Base-by-base conservation (phyloP, 1,140 invertebrate species). In the Listronotus oregonensis region DNA sequence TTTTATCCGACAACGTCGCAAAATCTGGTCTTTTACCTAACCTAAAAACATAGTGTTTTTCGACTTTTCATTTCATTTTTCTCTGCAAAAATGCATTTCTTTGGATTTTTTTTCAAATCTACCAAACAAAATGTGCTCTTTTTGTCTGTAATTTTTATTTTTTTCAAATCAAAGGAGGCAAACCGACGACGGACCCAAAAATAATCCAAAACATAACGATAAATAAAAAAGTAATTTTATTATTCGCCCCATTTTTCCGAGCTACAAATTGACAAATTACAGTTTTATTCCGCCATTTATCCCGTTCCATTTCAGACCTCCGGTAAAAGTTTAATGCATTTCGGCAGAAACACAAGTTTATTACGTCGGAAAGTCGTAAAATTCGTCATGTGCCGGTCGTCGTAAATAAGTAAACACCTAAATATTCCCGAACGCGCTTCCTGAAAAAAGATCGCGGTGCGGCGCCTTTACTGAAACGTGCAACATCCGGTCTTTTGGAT, bases 381-480 rank as follows among this genome's bases (percentile, higher is more conserved):
- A 14, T 56, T 43, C 54, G 54, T 43, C 43, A 54, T 54, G 14
- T 32, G 51, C n/a, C 31, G 31, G n/a, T 17, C 10, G 54, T 27
- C 54, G 40, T 59, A 59, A 59, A 49, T 59, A 59, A 34, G 56
- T 59, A 59, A 59, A 59, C 57, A 59, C 57, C 44, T 47, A 47
- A 59, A 59, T 27, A 43, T 43, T 44, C 40, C 14, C 11, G 31
- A 31, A 59, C 31, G 43, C 43, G 57, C 37, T 59, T 57, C 54
- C 37, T 59, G 31, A 51, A 51, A 51, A 31, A 51, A 51, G 15
- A 10, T 10, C 49, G 15, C n/a, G 18, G 11, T 18, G 49, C 49
- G 18, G 11, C 49, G 49, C 49, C 14, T 21, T 47, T 47, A 57
- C 18, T 3, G 55, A 57, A 57, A 14, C 6, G n/a, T 17, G 43